Conservation (phyloP, 2,888 invertebrate genomes). For the Nezara viridula region DNA sequence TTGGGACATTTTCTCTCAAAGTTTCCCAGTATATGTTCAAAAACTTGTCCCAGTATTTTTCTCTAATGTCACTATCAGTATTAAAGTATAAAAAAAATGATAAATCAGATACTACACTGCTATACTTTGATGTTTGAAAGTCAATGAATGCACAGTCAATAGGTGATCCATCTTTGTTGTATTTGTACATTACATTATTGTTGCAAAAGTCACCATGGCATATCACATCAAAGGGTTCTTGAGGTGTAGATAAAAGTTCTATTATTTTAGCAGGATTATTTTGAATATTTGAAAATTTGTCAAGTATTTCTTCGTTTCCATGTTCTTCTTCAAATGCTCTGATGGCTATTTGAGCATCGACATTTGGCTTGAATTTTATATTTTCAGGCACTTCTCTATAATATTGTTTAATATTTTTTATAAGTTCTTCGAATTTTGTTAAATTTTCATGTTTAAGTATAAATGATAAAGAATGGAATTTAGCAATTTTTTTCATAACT, state of each 20-base stretch:
- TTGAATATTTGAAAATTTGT: not conserved
- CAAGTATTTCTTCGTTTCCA: not conserved
- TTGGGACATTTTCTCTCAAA: slow-evolving; percentile 55
- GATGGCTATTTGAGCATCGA: not conserved
- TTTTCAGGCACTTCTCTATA: not conserved
- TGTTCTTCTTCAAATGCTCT: slow-evolving; percentile 45
- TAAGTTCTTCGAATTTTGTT: not conserved
- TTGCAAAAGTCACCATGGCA: slow-evolving; percentile 15
- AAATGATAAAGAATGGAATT: slow-evolving; percentile 68
- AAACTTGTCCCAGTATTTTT: slow-evolving; percentile 66
- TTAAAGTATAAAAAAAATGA: slow-evolving; percentile 68
- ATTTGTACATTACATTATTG: slow-evolving; percentile 39
- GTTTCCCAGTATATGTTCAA: slow-evolving; percentile 66
- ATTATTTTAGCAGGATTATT: not conserved
- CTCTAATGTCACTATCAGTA: slow-evolving; percentile 67
- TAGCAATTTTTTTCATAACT: slow-evolving; percentile 66
- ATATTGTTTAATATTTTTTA: not conserved
- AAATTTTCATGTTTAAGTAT: slow-evolving; percentile 65
- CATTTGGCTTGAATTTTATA: not conserved
- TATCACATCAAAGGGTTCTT: not conserved
- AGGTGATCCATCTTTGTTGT: slow-evolving; percentile 66
- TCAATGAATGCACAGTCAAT: slow-evolving; percentile 68
- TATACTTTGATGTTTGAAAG: slow-evolving; percentile 67
- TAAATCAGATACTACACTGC: slow-evolving; percentile 68
- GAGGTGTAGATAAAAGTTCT: not conserved